A percentile compares a stretch with the other conserved stretches of the same genome.
phyloP scores from a whole-genome alignment of 2,888 invertebrate genomes.

The Pantelozetes paolii region DNA sequence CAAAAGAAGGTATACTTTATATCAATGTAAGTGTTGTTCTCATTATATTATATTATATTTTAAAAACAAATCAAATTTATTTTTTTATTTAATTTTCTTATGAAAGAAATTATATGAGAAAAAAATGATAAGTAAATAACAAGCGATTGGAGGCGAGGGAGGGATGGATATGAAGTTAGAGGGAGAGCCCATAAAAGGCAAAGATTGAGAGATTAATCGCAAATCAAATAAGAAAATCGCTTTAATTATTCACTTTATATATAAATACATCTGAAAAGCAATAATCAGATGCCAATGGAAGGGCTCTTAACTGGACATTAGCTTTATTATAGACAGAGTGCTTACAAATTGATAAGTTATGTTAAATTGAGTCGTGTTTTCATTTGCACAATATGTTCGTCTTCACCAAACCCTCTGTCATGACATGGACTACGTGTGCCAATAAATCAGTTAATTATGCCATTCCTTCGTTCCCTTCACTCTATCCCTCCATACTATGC shows the following conservation, averaged over 20 bases:
- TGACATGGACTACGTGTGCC: background rate
- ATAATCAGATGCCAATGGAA: slow-evolving; percentile 7
- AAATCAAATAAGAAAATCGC: slow-evolving; percentile 12
- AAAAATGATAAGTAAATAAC: background rate
- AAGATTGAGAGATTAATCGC: slow-evolving; percentile 13
- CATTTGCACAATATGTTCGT: slow-evolving; percentile 3
- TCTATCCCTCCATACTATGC: background rate
- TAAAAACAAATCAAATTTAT: background rate
- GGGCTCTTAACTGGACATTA: slow-evolving; percentile 16
- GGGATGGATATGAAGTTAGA: background rate
- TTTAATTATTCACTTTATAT: slow-evolving; percentile 19
- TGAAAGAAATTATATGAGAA: background rate
- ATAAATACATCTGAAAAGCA: background rate
- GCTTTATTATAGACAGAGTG: background rate
- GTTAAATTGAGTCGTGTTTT: background rate
- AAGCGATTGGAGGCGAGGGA: background rate
- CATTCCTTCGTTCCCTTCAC: background rate
- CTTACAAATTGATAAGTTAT: slow-evolving; percentile 21
- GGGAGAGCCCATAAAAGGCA: background rate
- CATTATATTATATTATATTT: too few relatives aligned
- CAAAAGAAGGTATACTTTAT: too few relatives aligned
- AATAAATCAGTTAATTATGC: slow-evolving; percentile 23
- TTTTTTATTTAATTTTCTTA: background rate
- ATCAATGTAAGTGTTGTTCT: background rate
- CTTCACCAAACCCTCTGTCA: background rate